Conservation (phyloP, 2,888 invertebrate genomes). For the Barypeithes pellucidus region DNA sequence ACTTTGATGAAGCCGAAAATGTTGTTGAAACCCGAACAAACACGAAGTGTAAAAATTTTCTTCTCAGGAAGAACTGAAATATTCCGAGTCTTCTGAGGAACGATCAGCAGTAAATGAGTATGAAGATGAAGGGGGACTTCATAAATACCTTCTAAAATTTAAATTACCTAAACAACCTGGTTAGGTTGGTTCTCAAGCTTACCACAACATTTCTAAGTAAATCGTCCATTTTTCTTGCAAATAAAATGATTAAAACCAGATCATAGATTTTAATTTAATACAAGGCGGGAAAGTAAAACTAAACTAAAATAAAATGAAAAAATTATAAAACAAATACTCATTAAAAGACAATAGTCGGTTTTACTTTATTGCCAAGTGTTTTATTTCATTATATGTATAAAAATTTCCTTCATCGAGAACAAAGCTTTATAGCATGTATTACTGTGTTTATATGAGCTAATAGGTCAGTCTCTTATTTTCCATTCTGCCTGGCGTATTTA, state of each 20-base stretch:
- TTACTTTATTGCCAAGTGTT: no score
- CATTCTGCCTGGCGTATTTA: no score
- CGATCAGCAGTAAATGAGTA: not conserved
- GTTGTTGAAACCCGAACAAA: not conserved
- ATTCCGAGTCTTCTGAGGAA: not conserved
- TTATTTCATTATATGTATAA: no score
- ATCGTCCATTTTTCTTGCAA: constrained; percentile 2
- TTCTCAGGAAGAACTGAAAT: not conserved
- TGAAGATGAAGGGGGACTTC: not conserved
- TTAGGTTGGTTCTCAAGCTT: constrained; percentile 1
- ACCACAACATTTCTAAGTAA: not conserved
- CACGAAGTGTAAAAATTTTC: not conserved
- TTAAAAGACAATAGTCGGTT: no score
- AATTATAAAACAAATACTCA: no score
- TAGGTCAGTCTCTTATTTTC: no score
- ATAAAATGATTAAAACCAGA: constrained; percentile 1
- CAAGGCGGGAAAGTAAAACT: no score
- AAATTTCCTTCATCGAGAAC: no score
- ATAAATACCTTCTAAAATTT: constrained; percentile 12
- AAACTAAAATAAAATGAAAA: no score
- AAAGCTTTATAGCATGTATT: no score
- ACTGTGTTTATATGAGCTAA: no score
- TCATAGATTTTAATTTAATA: not conserved
- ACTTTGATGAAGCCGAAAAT: not conserved
- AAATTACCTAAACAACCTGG: constrained; percentile 1